Evolutionary conservation across 1,140 invertebrate genomes (phyloP), one percentile per base, ranked within the genome.

Genomic region (Vollenhovia emeryi): DNA sequence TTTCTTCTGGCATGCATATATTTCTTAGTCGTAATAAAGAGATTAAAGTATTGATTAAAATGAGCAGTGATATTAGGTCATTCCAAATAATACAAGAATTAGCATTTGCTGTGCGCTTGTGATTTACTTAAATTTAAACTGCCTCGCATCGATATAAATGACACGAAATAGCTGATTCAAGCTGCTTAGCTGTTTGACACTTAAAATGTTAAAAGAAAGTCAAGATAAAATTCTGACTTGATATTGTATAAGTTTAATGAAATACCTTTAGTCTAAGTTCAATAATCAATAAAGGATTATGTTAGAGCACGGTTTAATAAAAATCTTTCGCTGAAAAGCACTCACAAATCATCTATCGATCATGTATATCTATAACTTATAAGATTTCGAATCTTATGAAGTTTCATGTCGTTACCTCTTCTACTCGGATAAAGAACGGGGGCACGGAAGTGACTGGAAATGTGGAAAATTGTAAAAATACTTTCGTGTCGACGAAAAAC

Each of bases 391-490:
- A 69, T 50, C 57, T 27, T 18, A 5, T 6, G 27, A 6, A 45
- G 36, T 86, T 43, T 36, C 15, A 48, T 43, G 15, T 36, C 33
- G 43, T 80, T 66, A 82, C 33, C 57, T 64, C 21, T 36, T 8
- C 21, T 11, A 55, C 40, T 55, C n/a, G 43, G 27, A 69, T 33
- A 60, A 85, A 40, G 75, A 60, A 68, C 59, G 33, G 59, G 24
- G 3, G 8, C 43, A 43, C 30, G 21, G 55, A 87, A 87, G 50
- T 68, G 45, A 43, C 40, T 52, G 45, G 66, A 68, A 80, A 64
- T 48, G 33, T 52, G 71, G 62, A 62, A 86, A 87, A 90, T 84
- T 89, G 83, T 69, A 71, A 84, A 91, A 89, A 90, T 89, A 90
- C 86, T 86, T 85, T 82, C 33, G 59, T 79, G 59, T 74, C 52